phyloP scores from a whole-genome alignment of 2,797 vertebrate species.

The Eleutherodactylus coqui region DNA sequence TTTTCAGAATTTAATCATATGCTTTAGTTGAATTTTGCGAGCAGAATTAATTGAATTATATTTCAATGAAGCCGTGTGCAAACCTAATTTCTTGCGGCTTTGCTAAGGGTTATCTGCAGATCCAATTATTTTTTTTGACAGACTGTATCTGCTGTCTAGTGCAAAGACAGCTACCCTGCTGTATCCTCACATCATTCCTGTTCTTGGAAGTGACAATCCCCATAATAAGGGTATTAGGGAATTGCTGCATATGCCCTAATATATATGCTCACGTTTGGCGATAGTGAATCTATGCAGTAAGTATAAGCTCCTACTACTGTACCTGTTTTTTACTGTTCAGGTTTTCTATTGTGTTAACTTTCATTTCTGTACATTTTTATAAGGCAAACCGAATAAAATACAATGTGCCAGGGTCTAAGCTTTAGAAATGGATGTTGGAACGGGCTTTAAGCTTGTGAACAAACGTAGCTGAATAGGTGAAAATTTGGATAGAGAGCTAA shows the following conservation, averaged over 20 bases:
- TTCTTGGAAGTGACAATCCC: background rate
- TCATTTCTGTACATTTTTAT: background rate
- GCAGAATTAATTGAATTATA: background rate
- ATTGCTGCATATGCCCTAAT: background rate
- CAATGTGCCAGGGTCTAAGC: background rate
- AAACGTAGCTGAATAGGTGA: conserved; percentile 26
- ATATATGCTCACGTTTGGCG: background rate
- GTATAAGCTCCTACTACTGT: background rate
- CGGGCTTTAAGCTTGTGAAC: background rate
- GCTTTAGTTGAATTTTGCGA: background rate
- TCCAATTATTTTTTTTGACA: background rate
- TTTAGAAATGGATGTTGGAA: background rate
- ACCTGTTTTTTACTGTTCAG: background rate
- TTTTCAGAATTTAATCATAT: background rate
- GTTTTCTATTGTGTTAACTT: background rate
- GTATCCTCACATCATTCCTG: background rate
- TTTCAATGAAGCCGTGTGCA: background rate
- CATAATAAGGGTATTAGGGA: background rate
- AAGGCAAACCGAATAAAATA: background rate
- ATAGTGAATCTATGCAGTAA: background rate
- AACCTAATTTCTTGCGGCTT: too few relatives aligned
- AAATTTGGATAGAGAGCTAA: conserved; percentile 33
- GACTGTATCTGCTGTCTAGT: background rate
- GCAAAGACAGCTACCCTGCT: background rate
- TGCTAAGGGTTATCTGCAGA: background rate